phyloP scores from a whole-genome alignment of 1,140 invertebrate genomes.

The Psix sp. region DNA sequence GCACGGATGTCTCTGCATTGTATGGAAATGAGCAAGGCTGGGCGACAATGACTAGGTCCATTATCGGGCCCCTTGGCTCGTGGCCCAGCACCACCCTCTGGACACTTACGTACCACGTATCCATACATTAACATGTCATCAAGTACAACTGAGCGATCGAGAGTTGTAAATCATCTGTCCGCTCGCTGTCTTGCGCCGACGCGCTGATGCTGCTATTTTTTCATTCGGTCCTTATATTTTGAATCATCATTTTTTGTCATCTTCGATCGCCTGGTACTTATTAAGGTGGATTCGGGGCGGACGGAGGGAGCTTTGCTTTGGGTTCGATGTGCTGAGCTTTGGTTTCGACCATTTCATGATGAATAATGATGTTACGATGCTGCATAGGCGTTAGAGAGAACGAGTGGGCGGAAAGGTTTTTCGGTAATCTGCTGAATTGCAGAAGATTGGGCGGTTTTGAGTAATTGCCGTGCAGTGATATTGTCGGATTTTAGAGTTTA shows the following conservation, averaged over 20 bases:
- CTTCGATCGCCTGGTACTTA: too few relatives aligned
- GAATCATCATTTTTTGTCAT: conserved; percentile 32
- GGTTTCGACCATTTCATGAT: conserved; percentile 33
- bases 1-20: conserved; percentile 72
- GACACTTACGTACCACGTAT: conserved; percentile 69
- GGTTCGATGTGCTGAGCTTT: conserved; percentile 19
- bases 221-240: background rate
- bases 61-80: conserved; percentile 65
- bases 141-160: conserved; percentile 56
- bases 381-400: background rate
- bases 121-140: conserved; percentile 75
- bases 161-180: conserved; percentile 50
- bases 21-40: conserved; percentile 77
- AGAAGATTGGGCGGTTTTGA: background rate
- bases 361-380: conserved; percentile 31
- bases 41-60: conserved; percentile 75
- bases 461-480: background rate
- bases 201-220: conserved; percentile 9
- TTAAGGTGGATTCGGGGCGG: too few relatives aligned
- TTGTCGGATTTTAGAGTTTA: background rate
- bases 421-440: background rate
- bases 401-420: background rate
- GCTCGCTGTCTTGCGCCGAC: background rate
- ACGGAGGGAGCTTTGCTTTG: too few relatives aligned
- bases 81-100: conserved; percentile 61